phyloP scores from a whole-genome alignment of 2,888 invertebrate species.

The Anticlea derivata region DNA sequence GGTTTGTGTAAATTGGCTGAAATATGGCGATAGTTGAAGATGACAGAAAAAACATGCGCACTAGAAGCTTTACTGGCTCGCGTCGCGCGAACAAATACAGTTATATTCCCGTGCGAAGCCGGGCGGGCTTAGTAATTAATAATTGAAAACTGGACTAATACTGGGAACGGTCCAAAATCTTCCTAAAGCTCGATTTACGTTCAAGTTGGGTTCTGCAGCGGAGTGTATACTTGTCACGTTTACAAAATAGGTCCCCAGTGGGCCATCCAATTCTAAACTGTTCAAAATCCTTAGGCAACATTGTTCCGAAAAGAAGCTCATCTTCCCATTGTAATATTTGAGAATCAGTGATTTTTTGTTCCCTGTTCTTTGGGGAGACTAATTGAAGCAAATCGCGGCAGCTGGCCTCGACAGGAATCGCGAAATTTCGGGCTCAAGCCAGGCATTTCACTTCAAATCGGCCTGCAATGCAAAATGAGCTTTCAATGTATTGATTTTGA shows the following conservation, averaged over 20 bases:
- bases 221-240: background rate
- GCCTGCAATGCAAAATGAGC: background rate
- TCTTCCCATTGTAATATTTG: conserved; percentile 9
- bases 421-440: conserved; percentile 27
- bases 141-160: no score
- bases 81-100: no score
- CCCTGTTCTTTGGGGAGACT: conserved; percentile 29
- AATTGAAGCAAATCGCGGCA: conserved; percentile 42
- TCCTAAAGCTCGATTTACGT: no score
- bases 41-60: no score
- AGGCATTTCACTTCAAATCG: background rate
- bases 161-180: no score
- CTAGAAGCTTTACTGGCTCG: no score
- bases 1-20: no score
- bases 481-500: background rate
- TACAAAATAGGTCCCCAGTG: background rate
- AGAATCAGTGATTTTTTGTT: conserved; percentile 13
- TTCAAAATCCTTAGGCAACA: background rate
- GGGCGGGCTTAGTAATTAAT: no score
- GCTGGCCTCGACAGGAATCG: conserved; percentile 38
- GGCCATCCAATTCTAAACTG: background rate
- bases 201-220: no score
- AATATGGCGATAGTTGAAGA: no score
- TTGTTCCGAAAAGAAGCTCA: conserved; percentile 3
- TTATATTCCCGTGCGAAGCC: no score